A percentile compares a stretch with the other conserved stretches of the same genome.
These are phyloP conservation scores for Charaxes varanes DNA, from an alignment of 1,140 invertebrate genomes.

Conservation along the genomic window DNA sequence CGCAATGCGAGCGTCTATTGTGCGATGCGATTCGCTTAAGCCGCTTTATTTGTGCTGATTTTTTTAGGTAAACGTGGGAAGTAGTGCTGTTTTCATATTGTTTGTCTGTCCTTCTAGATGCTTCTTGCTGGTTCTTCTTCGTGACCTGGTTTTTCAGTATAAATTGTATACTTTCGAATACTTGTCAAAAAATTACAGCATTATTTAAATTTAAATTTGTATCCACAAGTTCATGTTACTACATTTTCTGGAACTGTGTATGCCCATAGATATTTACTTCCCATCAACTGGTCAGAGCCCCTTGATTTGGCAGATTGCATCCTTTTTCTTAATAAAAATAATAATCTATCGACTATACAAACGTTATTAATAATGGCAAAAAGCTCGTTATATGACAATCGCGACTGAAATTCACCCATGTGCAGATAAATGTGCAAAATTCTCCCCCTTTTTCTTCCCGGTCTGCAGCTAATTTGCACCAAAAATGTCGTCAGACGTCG, in stretches of 20 bases:
- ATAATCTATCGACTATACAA: too few relatives aligned
- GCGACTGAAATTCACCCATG: slow-evolving; percentile 14
- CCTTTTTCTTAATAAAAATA: too few relatives aligned
- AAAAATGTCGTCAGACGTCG: slow-evolving; percentile 21
- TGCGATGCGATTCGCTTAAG: slow-evolving; percentile 27
- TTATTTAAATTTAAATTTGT: too few relatives aligned
- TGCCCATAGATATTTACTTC: too few relatives aligned
- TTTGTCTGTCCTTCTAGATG: slow-evolving; percentile 6
- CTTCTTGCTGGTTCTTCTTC: neutral
- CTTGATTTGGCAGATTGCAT: too few relatives aligned
- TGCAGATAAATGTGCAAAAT: slow-evolving; percentile 19
- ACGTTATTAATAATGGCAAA: too few relatives aligned
- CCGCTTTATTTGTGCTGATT: slow-evolving; percentile 15
- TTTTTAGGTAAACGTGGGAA: slow-evolving; percentile 18
- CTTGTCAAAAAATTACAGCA: too few relatives aligned
- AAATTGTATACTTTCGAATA: too few relatives aligned
- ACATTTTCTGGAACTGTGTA: too few relatives aligned
- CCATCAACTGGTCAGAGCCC: too few relatives aligned
- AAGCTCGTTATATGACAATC: slow-evolving; percentile 4
- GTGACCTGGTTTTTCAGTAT: neutral
- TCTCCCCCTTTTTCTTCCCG: slow-evolving; percentile 4
- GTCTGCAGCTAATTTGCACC: slow-evolving; percentile 19
- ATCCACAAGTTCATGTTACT: too few relatives aligned
- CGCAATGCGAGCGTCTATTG: slow-evolving; percentile 45
- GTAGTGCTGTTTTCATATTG: slow-evolving; percentile 13